These are phyloP conservation scores for Lateolabrax maculatus DNA, from an alignment of 2,797 vertebrate species.

Conservation along the genomic window DNA sequence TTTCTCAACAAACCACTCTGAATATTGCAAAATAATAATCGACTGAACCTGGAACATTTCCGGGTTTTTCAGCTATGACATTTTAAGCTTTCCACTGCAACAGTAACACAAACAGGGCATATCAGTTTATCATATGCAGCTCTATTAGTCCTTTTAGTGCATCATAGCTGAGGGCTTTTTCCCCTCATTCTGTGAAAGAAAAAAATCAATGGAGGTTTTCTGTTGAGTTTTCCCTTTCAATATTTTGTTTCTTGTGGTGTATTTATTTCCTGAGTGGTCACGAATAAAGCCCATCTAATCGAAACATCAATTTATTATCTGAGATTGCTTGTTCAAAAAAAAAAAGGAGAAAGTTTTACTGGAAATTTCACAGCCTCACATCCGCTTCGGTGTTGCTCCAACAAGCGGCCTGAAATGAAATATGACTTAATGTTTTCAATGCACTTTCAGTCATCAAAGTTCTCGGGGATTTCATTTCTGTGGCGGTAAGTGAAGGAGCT, in stretches of 20 bases:
- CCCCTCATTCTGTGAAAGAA: slow-evolving; percentile 52
- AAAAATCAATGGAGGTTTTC: slow-evolving; percentile 86
- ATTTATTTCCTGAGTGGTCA: slow-evolving; percentile 87
- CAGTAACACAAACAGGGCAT: slow-evolving; percentile 72
- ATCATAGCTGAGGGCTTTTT: slow-evolving; percentile 62
- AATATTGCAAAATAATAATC: slow-evolving; percentile 41
- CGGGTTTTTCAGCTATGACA: slow-evolving; percentile 69
- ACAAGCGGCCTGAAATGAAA: slow-evolving; percentile 76
- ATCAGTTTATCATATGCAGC: slow-evolving; percentile 67
- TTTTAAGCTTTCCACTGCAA: slow-evolving; percentile 70
- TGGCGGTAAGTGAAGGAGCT: slow-evolving; percentile 54
- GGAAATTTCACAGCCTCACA: slow-evolving; percentile 82
- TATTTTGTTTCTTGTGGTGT: slow-evolving; percentile 89
- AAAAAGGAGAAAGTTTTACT: slow-evolving; percentile 73
- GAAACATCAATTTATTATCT: slow-evolving; percentile 89
- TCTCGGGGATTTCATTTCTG: slow-evolving; percentile 63
- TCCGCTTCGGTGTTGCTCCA: slow-evolving; percentile 57
- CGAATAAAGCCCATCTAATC: slow-evolving; percentile 87
- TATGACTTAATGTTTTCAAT: slow-evolving; percentile 74
- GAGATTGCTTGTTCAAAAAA: slow-evolving; percentile 78
- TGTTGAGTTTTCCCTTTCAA: slow-evolving; percentile 81
- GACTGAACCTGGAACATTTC: slow-evolving; percentile 43
- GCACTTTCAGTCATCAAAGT: slow-evolving; percentile 75
- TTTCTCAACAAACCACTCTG: slow-evolving; percentile 9
- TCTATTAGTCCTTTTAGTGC: slow-evolving; percentile 71